Conservation (phyloP, 2,888 invertebrate genomes). For the Meandrusa payeni region DNA sequence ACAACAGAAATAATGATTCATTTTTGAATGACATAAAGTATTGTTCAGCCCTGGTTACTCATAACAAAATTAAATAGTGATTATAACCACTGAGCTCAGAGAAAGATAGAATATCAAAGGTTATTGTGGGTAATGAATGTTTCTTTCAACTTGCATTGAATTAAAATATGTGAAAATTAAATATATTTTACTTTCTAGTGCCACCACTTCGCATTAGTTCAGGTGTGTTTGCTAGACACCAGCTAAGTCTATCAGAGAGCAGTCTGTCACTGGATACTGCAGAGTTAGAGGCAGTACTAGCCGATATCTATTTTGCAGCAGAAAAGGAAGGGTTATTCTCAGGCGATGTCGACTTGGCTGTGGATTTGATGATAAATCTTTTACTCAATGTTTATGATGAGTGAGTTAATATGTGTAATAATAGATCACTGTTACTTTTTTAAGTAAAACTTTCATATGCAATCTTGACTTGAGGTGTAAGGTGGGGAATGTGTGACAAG, state of each 20-base stretch:
- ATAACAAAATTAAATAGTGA: no score
- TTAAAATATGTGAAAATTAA: conserved; percentile 1
- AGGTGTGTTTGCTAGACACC: conserved; percentile 86
- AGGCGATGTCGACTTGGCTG: conserved; percentile 82
- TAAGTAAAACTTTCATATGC: no score
- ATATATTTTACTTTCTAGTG: conserved; percentile 42
- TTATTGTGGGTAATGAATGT: no score
- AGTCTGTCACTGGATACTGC: conserved; percentile 83
- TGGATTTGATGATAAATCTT: conserved; percentile 84
- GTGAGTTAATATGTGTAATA: conserved; percentile 72
- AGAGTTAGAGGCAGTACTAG: conserved; percentile 86
- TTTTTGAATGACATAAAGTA: no score
- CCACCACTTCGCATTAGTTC: conserved; percentile 80
- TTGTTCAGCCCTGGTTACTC: no score
- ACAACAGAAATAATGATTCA: no score
- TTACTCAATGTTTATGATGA: conserved; percentile 85
- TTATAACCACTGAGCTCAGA: no score
- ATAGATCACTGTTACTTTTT: no score
- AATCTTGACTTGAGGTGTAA: background rate
- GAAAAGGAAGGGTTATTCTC: conserved; percentile 83
- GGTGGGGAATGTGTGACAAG: no score
- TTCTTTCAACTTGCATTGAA: no score
- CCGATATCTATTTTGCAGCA: conserved; percentile 87
- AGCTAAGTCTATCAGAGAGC: conserved; percentile 85
- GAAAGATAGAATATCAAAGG: no score